These are phyloP conservation scores for Drosophila bipectinata DNA, from an alignment of 1,140 invertebrate genomes.

Conservation along the genomic window DNA sequence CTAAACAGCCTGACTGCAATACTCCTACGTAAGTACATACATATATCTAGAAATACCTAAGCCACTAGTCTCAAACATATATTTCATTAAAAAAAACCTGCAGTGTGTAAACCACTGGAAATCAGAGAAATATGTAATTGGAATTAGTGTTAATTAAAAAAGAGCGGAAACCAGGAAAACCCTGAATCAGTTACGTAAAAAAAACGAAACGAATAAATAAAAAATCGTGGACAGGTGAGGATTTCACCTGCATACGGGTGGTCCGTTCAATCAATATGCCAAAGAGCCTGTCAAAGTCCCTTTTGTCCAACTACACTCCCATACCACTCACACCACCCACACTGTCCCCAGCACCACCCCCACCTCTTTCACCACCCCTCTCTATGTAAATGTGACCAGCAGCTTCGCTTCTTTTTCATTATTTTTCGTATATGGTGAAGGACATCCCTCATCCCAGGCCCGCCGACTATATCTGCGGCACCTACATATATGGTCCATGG, in stretches of 20 bases:
- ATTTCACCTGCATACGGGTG: conserved; percentile 36
- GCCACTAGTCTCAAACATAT: too few species aligned
- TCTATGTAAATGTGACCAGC: conserved; percentile 39
- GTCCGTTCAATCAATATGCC: conserved; percentile 43
- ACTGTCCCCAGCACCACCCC: too few species aligned
- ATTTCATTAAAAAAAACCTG: not conserved
- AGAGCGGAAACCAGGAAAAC: conserved; percentile 15
- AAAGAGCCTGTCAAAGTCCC: conserved; percentile 39
- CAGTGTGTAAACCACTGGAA: conserved; percentile 21
- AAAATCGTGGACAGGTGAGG: not conserved
- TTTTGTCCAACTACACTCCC: not conserved
- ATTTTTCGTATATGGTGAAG: conserved; percentile 16
- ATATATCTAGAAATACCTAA: too few species aligned
- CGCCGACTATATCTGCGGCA: conserved; percentile 28
- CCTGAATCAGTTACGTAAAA: not conserved
- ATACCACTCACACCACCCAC: not conserved
- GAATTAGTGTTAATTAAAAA: conserved; percentile 59
- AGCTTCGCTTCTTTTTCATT: conserved; percentile 12
- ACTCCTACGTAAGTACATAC: too few species aligned
- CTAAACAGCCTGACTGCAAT: too few species aligned
- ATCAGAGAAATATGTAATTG: conserved; percentile 44
- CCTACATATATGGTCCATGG: conserved; percentile 12
- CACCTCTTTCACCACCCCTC: not conserved
- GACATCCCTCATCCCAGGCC: conserved; percentile 18
- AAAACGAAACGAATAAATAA: too few species aligned